phyloP scores from a whole-genome alignment of 1,140 invertebrate species.

The Chelonus insularis region DNA sequence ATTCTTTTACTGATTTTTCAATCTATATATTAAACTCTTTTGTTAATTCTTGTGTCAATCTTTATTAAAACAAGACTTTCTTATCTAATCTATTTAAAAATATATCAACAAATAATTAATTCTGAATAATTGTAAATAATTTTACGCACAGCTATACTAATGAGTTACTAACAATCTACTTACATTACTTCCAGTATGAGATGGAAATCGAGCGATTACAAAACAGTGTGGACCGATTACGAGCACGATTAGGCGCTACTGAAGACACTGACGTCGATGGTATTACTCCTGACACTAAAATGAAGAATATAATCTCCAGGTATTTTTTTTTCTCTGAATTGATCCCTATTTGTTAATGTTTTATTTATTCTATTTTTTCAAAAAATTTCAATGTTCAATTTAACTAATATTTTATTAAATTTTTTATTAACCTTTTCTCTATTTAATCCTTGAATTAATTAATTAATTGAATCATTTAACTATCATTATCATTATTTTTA shows the following conservation, averaged over 20 bases:
- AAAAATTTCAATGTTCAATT: not conserved
- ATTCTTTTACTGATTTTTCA: too few species aligned
- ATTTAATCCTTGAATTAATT: too few species aligned
- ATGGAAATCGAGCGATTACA: constrained; percentile 79
- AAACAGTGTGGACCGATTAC: constrained; percentile 73
- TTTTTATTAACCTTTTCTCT: too few species aligned
- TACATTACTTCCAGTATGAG: constrained; percentile 64
- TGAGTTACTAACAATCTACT: constrained; percentile 53
- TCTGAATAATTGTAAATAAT: constrained; percentile 14
- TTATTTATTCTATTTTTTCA: not conserved
- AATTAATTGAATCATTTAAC: too few species aligned
- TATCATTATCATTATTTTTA: too few species aligned
- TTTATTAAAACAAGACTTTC: too few species aligned
- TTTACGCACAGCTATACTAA: constrained; percentile 2
- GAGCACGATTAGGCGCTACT: constrained; percentile 56
- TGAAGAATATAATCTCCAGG: constrained; percentile 80
- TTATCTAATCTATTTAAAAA: too few species aligned
- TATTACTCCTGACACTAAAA: constrained; percentile 67
- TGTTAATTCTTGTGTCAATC: too few species aligned
- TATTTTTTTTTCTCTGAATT: constrained; percentile 43
- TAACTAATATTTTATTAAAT: not conserved
- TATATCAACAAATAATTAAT: too few species aligned
- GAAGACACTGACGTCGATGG: constrained; percentile 64
- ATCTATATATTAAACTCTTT: too few species aligned
- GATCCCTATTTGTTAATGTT: constrained; percentile 2